Evolutionary conservation across 2,113 vertebrate species (phyloP).

Genomic region (Verasper variegatus): DNA sequence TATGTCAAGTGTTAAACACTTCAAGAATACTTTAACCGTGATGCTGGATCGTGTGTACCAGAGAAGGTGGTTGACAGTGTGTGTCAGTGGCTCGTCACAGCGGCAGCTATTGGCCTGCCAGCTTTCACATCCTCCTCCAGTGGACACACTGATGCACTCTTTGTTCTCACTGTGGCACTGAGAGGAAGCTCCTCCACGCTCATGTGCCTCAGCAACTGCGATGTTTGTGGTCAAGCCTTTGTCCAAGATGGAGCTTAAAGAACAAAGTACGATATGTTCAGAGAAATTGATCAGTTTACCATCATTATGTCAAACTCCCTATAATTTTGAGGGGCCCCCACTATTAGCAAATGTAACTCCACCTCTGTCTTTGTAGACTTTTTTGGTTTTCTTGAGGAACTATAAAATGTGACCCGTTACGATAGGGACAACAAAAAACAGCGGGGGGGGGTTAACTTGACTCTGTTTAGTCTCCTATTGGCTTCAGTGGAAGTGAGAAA

Average conservation of each 20-base stretch:
- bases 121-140: constrained; percentile 57
- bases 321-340: neutral
- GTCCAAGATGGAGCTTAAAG: neutral
- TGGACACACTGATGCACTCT: constrained; percentile 16
- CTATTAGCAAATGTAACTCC: neutral
- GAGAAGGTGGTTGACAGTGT: neutral
- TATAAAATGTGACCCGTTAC: neutral
- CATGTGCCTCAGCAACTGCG: constrained; percentile 35
- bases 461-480: too few relatives aligned
- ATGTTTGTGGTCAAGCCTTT: neutral
- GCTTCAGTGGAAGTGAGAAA: neutral
- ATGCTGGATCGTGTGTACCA: neutral
- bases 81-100: constrained; percentile 6
- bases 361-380: neutral
- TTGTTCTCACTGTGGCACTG: constrained; percentile 18
- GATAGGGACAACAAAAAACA: neutral
- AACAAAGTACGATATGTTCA: neutral
- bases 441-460: neutral
- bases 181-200: constrained; percentile 38
- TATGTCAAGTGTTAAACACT: neutral
- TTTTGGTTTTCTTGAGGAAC: neutral
- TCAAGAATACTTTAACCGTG: neutral
- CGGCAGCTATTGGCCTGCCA: constrained; percentile 24
- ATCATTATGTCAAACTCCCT: neutral
- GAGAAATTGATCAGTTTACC: neutral